Conservation (phyloP, 1,140 invertebrate species). For the Chionoecetes opilio region DNA sequence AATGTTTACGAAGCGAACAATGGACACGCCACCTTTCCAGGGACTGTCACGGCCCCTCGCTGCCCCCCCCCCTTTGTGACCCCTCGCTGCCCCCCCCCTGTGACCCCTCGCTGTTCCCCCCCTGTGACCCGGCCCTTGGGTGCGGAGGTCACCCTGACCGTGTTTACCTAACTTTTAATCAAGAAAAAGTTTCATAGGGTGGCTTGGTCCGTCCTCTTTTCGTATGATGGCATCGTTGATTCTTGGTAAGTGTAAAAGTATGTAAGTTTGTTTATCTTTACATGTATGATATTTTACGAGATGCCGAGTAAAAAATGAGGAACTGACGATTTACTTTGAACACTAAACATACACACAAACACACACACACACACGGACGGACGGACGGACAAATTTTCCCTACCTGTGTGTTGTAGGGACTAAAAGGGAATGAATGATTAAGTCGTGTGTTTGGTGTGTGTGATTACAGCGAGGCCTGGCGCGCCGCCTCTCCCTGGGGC, state of each 20-base stretch:
- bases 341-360: background rate
- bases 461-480: conserved; percentile 12
- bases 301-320: background rate
- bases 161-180: background rate
- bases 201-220: background rate
- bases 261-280: background rate
- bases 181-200: background rate
- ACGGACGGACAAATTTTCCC: background rate
- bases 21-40: background rate
- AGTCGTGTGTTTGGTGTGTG: conserved; percentile 15
- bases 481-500: background rate
- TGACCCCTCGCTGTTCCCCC: too few relatives aligned
- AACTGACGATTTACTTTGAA: background rate
- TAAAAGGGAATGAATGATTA: conserved; percentile 20
- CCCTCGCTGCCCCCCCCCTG: background rate
- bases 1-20: background rate
- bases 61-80: background rate
- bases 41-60: background rate
- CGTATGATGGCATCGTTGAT: background rate
- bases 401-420: background rate
- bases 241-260: background rate
- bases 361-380: conserved; percentile 1
- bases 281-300: too few relatives aligned
- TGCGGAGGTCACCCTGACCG: background rate
- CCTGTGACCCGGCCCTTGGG: too few relatives aligned